Conservation (phyloP, 2,113 vertebrate genomes). For the Ameiurus melas region DNA sequence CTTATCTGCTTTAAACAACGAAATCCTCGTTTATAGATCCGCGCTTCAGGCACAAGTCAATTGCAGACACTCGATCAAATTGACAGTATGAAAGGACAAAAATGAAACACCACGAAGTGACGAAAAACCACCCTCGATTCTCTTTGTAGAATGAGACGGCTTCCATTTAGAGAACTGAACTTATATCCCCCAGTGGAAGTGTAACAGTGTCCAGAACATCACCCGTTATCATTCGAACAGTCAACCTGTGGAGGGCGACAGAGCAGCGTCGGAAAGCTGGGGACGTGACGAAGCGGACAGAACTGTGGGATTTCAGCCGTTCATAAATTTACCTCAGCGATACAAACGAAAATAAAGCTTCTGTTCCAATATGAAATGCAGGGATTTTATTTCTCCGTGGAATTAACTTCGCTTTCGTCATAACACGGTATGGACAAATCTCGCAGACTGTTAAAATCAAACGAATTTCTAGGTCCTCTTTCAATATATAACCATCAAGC, state of each 20-base stretch:
- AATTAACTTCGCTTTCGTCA: background rate
- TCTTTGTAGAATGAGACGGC: no score
- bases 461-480: background rate
- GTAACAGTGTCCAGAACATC: background rate
- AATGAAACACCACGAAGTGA: background rate
- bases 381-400: background rate
- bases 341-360: background rate
- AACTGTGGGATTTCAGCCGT: background rate
- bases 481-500: background rate
- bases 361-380: constrained; percentile 34
- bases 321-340: background rate
- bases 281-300: background rate
- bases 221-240: background rate
- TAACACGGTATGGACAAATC: background rate
- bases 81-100: background rate
- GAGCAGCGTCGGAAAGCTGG: background rate
- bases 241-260: background rate
- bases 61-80: background rate
- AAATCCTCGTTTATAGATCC: background rate
- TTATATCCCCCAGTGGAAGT: background rate
- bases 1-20: background rate
- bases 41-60: background rate
- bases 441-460: no score
- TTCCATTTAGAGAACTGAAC: no score
- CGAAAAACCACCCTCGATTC: background rate